A percentile compares a stretch with the other conserved stretches of the same genome.
Evolutionary conservation across 2,797 vertebrate genomes (phyloP).

Genomic region (Propithecus perrieri): DNA sequence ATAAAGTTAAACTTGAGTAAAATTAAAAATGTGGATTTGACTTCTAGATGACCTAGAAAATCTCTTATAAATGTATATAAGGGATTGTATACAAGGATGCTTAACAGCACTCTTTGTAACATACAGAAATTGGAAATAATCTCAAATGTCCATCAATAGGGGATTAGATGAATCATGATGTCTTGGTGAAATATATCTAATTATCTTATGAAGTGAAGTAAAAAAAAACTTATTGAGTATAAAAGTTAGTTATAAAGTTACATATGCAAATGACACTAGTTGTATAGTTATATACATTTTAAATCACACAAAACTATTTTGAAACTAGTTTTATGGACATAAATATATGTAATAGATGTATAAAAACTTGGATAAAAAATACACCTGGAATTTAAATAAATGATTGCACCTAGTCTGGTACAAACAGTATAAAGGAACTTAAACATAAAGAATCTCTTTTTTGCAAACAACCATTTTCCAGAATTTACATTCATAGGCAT

Average conservation of each 20-base stretch:
- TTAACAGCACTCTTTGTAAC: neutral
- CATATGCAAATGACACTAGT: neutral
- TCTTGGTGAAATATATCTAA: neutral
- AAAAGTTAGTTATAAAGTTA: neutral
- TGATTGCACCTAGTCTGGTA: neutral
- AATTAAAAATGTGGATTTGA: constrained; percentile 8
- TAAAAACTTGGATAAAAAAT: neutral
- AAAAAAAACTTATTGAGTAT: neutral
- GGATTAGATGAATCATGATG: neutral
- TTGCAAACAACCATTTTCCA: neutral
- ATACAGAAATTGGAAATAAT: neutral
- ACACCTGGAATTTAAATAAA: constrained; percentile 23
- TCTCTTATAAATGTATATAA: neutral
- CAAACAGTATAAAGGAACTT: neutral
- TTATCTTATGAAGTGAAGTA: neutral
- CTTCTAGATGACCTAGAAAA: neutral
- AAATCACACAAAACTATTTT: neutral
- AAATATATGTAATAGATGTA: neutral
- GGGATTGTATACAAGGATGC: neutral
- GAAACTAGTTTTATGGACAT: neutral
- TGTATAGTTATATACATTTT: neutral
- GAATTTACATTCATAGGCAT: neutral
- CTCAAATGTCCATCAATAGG: neutral
- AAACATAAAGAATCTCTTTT: neutral
- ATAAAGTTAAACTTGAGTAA: neutral